phyloP scores from a whole-genome alignment of 2,797 vertebrate genomes.

The Lepus townsendii region DNA sequence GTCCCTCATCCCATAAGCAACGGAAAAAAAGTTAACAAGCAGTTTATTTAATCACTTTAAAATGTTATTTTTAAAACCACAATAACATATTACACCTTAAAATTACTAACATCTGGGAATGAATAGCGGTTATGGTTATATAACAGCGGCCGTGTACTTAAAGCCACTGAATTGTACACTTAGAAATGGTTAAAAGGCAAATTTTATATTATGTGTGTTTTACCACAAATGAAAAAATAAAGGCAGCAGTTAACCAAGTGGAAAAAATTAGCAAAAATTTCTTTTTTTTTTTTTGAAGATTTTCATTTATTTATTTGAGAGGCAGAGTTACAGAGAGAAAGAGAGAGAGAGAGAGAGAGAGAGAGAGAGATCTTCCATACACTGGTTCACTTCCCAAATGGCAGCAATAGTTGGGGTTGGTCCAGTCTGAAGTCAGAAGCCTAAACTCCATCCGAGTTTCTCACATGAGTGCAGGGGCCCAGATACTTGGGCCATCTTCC shows the following conservation, averaged over 20 bases:
- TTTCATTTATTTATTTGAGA: too few species aligned
- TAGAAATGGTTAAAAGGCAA: background rate
- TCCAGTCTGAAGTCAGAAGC: too few species aligned
- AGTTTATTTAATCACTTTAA: conserved; percentile 34
- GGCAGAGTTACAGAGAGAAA: too few species aligned
- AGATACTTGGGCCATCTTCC: too few species aligned
- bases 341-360: too few species aligned
- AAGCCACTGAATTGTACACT: background rate
- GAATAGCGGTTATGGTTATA: background rate
- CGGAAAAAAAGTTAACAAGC: background rate
- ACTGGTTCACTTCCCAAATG: too few species aligned
- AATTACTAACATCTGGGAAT: background rate
- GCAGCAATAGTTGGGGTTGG: too few species aligned
- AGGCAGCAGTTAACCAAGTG: background rate
- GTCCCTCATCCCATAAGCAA: background rate
- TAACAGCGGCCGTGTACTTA: background rate
- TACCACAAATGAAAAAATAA: background rate
- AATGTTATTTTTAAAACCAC: background rate
- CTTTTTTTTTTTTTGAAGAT: too few species aligned
- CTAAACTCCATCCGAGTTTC: too few species aligned
- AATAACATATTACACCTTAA: background rate
- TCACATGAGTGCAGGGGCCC: too few species aligned
- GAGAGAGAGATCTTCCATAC: too few species aligned
- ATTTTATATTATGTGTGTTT: background rate
- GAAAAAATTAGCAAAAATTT: background rate